A percentile compares a stretch with the other conserved stretches of the same genome.
These are phyloP conservation scores for Diorhabda elongata DNA, from an alignment of 1,140 invertebrate genomes.

Conservation along the genomic window DNA sequence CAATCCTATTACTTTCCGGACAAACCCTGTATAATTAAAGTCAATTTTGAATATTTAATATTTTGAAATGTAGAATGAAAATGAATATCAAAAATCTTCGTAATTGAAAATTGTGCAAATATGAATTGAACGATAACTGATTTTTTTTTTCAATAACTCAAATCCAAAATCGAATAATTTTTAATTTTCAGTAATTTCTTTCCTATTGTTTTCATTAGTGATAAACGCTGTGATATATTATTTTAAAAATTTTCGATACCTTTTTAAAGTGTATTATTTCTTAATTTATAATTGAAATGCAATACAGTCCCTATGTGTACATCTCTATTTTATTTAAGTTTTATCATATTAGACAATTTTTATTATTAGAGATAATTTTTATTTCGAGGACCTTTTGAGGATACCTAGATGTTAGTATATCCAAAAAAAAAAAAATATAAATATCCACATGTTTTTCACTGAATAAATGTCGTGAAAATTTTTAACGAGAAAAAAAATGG, in stretches of 20 bases:
- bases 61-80: no score
- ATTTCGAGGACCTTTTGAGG: background rate
- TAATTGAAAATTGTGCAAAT: no score
- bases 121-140: no score
- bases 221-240: background rate
- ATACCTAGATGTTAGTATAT: background rate
- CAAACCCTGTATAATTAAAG: no score
- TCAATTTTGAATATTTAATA: no score
- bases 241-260: background rate
- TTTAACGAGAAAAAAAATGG: no score
- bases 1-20: no score
- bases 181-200: no score
- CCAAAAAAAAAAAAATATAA: background rate
- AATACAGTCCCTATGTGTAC: background rate
- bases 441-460: conserved; percentile 2
- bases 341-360: background rate
- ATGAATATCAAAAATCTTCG: no score
- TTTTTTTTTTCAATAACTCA: no score
- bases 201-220: background rate
- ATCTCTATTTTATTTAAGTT: background rate
- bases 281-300: background rate
- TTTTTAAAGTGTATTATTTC: background rate
- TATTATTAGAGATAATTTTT: background rate
- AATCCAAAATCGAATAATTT: no score
- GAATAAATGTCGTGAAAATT: background rate